phyloP scores from a whole-genome alignment of 92 coral and sea anemone species.

The Zoanthus solanderi region DNA sequence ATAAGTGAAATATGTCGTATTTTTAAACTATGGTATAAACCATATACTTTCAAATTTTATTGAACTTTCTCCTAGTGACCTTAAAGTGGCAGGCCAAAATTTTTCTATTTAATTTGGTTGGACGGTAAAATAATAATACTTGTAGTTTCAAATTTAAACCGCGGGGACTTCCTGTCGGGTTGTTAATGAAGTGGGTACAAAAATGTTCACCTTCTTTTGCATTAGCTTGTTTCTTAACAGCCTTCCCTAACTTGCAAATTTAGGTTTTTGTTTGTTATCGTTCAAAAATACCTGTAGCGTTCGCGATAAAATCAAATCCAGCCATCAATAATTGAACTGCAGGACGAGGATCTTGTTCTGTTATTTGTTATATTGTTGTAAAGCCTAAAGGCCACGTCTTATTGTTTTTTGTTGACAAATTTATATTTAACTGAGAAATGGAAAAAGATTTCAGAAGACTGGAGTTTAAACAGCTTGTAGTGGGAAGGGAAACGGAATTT shows the following conservation, averaged over 20 bases:
- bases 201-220: conserved; percentile 19
- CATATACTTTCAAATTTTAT: conserved; percentile 20
- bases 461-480: background rate
- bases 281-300: conserved; percentile 29
- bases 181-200: conserved; percentile 72
- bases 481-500: background rate
- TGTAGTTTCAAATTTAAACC: conserved; percentile 72
- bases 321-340: conserved; percentile 42
- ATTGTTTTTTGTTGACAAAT: conserved; percentile 13
- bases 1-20: background rate
- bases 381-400: conserved; percentile 46
- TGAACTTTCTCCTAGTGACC: conserved; percentile 28
- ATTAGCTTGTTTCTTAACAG: background rate
- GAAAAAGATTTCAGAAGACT: background rate
- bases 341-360: conserved; percentile 31
- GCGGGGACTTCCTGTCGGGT: conserved; percentile 84
- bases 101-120: conserved; percentile 23
- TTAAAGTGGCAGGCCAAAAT: conserved; percentile 39
- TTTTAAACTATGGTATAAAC: background rate
- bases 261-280: background rate
- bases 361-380: conserved; percentile 21
- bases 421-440: conserved; percentile 1
- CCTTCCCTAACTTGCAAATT: background rate
- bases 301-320: conserved; percentile 43
- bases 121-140: conserved; percentile 20